A percentile compares a stretch with the other conserved stretches of the same genome.
Conservation (phyloP, 92 coral and sea anemone genomes). For the Phenganax stokvisi region DNA sequence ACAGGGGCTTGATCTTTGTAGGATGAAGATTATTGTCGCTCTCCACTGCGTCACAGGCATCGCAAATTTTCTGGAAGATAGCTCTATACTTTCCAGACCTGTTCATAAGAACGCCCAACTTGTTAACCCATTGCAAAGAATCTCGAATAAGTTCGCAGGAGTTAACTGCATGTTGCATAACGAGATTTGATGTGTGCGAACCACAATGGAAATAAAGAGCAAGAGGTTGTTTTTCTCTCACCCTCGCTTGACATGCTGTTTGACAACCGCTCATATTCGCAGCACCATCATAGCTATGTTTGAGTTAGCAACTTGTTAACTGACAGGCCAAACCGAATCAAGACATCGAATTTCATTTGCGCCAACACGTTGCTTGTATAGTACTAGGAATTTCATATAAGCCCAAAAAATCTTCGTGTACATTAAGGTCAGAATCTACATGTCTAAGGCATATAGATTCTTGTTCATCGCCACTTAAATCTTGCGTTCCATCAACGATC, state of each 20-base stretch:
- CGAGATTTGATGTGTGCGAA: not conserved
- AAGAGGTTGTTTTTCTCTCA: not conserved
- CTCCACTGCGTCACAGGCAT: not conserved
- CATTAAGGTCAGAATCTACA: not conserved
- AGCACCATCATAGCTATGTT: not conserved
- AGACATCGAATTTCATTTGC: not conserved
- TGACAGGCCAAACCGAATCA: not conserved
- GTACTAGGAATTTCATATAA: not conserved
- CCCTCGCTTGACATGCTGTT: not conserved
- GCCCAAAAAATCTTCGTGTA: not conserved
- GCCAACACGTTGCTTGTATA: not conserved
- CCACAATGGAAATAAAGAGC: not conserved
- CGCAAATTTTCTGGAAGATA: not conserved
- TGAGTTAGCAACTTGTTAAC: not conserved
- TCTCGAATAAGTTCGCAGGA: slow-evolving; percentile 14
- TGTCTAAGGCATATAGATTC: not conserved
- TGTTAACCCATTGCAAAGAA: slow-evolving; percentile 10
- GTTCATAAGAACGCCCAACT: slow-evolving; percentile 31
- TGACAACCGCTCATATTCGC: not conserved
- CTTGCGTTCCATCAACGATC: not conserved
- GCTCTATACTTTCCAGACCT: slow-evolving; percentile 29
- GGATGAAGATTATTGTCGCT: not conserved
- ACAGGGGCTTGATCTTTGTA: not conserved
- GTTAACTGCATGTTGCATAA: not conserved
- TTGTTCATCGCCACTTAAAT: not conserved